These are phyloP conservation scores for Acanthurus tractus DNA, from an alignment of 2,797 vertebrate genomes.

Conservation along the genomic window DNA sequence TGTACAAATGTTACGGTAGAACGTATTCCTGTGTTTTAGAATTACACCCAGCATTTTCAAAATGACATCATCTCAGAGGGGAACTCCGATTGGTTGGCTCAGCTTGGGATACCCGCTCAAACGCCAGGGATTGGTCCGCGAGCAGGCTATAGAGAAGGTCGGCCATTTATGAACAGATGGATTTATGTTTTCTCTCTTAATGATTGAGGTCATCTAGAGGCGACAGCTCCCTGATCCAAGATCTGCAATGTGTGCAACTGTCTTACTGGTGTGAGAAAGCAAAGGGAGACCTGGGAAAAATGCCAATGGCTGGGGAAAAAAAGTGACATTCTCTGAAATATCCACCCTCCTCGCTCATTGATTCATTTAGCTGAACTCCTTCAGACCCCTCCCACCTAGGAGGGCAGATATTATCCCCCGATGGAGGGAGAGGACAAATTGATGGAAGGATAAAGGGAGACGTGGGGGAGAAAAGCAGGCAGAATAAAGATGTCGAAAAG, in stretches of 20 bases:
- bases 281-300: conserved; percentile 74
- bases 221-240: conserved; percentile 48
- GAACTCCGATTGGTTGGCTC: conserved; percentile 68
- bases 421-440: conserved; percentile 59
- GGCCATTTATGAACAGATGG: conserved; percentile 69
- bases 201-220: conserved; percentile 68
- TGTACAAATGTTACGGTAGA: background rate
- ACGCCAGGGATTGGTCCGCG: conserved; percentile 58
- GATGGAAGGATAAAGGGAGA: conserved; percentile 54
- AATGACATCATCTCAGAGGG: conserved; percentile 44
- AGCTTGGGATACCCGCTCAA: conserved; percentile 58
- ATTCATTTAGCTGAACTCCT: conserved; percentile 70
- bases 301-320: conserved; percentile 66
- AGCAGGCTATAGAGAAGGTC: conserved; percentile 41
- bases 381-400: conserved; percentile 59
- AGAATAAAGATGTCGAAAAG: conserved; percentile 60
- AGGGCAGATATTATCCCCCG: conserved; percentile 62
- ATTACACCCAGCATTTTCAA: conserved; percentile 52
- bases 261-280: conserved; percentile 54
- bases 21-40: conserved; percentile 25
- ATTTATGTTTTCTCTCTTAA: conserved; percentile 65
- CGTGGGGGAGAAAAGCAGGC: conserved; percentile 30
- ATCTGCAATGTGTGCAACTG: conserved; percentile 47
- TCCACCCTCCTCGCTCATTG: conserved; percentile 61
- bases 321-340: conserved; percentile 67